Evolutionary conservation across 1,140 invertebrate genomes (phyloP), one percentile per base, ranked within the genome.

Genomic region (Stegodyphus dumicola): DNA sequence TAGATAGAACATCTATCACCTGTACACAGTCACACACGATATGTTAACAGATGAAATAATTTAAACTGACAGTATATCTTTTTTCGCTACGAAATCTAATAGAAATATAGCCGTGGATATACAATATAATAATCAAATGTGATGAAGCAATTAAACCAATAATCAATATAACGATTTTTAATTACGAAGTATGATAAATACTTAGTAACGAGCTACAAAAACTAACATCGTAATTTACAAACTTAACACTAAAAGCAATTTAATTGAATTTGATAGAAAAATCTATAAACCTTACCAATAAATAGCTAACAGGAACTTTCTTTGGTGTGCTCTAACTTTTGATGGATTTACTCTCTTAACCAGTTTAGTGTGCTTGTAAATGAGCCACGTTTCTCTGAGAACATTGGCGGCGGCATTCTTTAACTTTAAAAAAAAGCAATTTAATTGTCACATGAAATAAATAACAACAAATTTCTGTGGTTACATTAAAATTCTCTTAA

Each of bases 401-500:
- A 99, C 99, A 92, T 99, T 99, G 83, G 99, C 99, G 88, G 99
- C 99, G 88, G 98, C 96, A 92, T 99, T 99, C 95, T 99, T 99
- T 91, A 99, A 92, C 98, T 98, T 92, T 88, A 93, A 93, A 78
- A 52, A 83, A 66, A 71, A 52, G 13, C 51, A 15, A 77, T 48
- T 73, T 67, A 6, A 66, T 13, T 7, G 33, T 33, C 33, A 33
- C 33, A 3, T 33, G 33, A 33, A 33, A 33, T 33, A 33, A 33
- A 33, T 33, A 33, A 33, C 1, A 33, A 33, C 33, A 33, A 33
- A 33, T 33, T 33, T 33, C 33, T 3, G 3, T 33, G 33, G 33
- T 33, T 33, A 33, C 33, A 33, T 33, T 33, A 33, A 33, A 33
- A 33, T 1, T 33, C 1, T 33, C 3, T 33, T 33, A 33, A 33